phyloP scores from a whole-genome alignment of 2,797 vertebrate species.

The Hydrophis major region DNA sequence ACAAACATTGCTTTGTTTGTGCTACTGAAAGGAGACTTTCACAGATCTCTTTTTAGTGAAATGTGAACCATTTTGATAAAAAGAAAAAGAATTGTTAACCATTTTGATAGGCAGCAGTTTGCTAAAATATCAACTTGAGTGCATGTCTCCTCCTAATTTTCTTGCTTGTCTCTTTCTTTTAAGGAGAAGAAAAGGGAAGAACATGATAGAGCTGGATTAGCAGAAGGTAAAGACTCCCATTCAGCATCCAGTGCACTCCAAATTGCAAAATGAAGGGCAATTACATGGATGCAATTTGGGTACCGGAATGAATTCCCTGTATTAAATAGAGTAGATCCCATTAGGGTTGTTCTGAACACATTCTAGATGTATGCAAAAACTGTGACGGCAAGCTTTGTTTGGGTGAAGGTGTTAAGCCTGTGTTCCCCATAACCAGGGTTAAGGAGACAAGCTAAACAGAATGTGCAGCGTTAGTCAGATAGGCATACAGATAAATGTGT shows the following conservation, averaged over 20 bases:
- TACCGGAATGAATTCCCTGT: background rate
- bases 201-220: background rate
- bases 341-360: background rate
- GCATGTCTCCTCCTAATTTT: background rate
- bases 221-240: background rate
- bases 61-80: background rate
- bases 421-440: no score
- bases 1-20: constrained; percentile 26
- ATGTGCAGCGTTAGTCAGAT: no score
- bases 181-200: background rate
- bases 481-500: no score
- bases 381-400: background rate
- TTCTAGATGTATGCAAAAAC: background rate
- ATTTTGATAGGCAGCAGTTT: background rate
- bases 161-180: background rate
- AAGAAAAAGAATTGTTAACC: background rate
- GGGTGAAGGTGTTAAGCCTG: background rate
- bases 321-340: background rate
- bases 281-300: background rate
- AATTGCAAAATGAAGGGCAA: background rate
- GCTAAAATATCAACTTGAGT: background rate
- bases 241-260: background rate
- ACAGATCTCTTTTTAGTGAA: background rate
- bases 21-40: constrained; percentile 8
- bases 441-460: no score